Percentiles rank a stretch among this genome's conserved stretches.
Conservation (phyloP, 2,888 invertebrate genomes). For the Pandemis cinnamomeana region DNA sequence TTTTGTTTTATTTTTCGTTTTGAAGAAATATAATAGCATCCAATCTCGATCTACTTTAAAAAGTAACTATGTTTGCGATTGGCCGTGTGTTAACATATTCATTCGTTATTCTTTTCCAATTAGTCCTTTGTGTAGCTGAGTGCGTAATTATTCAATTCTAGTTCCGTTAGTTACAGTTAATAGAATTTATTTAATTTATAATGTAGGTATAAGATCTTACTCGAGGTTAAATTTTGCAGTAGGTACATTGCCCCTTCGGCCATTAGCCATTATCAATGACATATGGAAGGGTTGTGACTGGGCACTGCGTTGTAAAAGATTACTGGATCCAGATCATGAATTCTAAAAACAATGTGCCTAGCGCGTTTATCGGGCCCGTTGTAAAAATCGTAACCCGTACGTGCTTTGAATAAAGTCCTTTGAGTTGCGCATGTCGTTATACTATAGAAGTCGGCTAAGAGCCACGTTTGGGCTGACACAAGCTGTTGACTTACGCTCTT, state of each 20-base stretch:
- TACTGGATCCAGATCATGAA: constrained; percentile 35
- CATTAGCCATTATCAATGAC: constrained; percentile 33
- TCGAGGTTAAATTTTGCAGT: constrained; percentile 22
- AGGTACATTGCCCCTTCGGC: not conserved
- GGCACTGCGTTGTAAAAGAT: constrained; percentile 27
- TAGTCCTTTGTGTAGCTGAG: no score
- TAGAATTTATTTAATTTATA: not conserved
- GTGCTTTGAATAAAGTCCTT: constrained; percentile 37
- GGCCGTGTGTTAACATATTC: no score
- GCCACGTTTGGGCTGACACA: constrained; percentile 8
- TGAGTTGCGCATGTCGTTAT: constrained; percentile 30
- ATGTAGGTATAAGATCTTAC: not conserved
- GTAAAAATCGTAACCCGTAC: constrained; percentile 40
- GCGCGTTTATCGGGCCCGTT: constrained; percentile 37
- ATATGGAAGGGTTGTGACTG: constrained; percentile 18
- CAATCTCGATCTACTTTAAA: no score
- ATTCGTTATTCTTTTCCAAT: no score
- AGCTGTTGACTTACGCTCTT: constrained; percentile 26
- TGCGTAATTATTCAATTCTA: no score
- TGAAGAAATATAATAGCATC: no score
- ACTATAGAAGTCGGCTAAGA: constrained; percentile 4
- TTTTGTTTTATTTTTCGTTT: no score
- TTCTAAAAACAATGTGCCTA: constrained; percentile 40
- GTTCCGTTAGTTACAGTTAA: no score
- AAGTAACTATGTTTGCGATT: no score